phyloP scores from a whole-genome alignment of 2,113 vertebrate species.

The Rhipidura dahli region DNA sequence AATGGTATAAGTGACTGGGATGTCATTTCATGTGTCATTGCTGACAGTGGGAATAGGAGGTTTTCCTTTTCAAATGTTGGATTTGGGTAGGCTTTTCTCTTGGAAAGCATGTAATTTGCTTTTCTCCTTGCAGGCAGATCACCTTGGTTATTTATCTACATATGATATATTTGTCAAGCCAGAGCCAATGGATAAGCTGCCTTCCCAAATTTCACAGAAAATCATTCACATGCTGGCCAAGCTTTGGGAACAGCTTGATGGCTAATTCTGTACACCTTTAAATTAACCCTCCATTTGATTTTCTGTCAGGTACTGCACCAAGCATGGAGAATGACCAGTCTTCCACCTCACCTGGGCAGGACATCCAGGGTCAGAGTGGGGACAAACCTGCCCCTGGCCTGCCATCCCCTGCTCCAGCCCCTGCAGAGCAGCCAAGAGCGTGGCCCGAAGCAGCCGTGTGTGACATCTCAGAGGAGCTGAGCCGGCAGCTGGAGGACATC shows the following conservation, averaged over 20 bases:
- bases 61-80: not conserved
- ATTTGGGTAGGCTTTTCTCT: not conserved
- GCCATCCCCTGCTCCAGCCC: not conserved
- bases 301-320: conserved; percentile 35
- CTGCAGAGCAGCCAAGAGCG: not conserved
- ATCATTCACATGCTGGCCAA: not conserved
- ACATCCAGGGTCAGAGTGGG: conserved; percentile 17
- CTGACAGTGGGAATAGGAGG: not conserved
- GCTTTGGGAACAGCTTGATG: not conserved
- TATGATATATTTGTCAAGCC: not conserved
- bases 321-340: conserved; percentile 78
- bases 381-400: conserved; percentile 8
- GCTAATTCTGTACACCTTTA: not conserved
- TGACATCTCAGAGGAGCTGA: conserved; percentile 82
- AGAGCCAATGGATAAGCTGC: not conserved
- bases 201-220: not conserved
- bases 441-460: not conserved
- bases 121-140: conserved; percentile 16
- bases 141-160: not conserved
- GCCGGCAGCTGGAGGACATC: conserved; percentile 86
- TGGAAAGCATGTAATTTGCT: not conserved
- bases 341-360: not conserved
- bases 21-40: not conserved
- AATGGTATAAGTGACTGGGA: not conserved
- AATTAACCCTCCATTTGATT: conserved; percentile 23